Conservation (phyloP, 2,888 invertebrate genomes). For the Auanema freiburgensis region DNA sequence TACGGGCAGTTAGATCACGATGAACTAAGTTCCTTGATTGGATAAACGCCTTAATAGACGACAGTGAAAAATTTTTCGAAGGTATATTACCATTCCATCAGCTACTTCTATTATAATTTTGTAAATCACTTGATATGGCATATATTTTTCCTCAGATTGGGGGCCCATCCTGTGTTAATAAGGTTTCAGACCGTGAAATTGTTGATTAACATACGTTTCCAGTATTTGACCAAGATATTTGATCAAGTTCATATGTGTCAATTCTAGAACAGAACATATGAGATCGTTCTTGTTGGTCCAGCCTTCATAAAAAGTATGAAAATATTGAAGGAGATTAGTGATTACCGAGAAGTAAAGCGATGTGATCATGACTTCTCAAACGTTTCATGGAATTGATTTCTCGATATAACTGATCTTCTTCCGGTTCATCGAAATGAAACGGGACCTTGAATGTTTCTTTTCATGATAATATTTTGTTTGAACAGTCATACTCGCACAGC, state of each 20-base stretch:
- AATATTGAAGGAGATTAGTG: not conserved
- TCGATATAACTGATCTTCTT: constrained; percentile 47
- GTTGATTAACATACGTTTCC: constrained; percentile 34
- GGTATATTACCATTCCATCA: constrained; percentile 41
- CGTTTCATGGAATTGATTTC: constrained; percentile 51
- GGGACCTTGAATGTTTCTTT: constrained; percentile 23
- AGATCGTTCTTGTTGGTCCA: constrained; percentile 49
- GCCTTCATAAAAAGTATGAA: constrained; percentile 19
- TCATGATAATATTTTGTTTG: not conserved
- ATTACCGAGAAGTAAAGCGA: constrained; percentile 39
- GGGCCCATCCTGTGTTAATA: not conserved
- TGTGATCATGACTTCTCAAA: constrained; percentile 45
- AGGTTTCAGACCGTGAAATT: not conserved
- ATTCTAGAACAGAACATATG: constrained; percentile 46
- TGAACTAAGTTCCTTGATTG: constrained; percentile 44
- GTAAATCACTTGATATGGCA: constrained; percentile 32
- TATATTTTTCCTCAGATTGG: constrained; percentile 8
- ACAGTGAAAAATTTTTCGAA: not conserved
- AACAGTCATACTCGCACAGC: constrained; percentile 35
- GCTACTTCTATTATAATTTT: constrained; percentile 45
- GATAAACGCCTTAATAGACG: constrained; percentile 31
- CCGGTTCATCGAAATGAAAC: constrained; percentile 47
- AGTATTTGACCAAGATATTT: constrained; percentile 48
- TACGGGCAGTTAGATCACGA: constrained; percentile 47
- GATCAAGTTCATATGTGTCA: constrained; percentile 51